Percentiles rank a stretch among this genome's conserved stretches.
phyloP scores from a whole-genome alignment of 2,888 invertebrate species.

The Acleris emargana region DNA sequence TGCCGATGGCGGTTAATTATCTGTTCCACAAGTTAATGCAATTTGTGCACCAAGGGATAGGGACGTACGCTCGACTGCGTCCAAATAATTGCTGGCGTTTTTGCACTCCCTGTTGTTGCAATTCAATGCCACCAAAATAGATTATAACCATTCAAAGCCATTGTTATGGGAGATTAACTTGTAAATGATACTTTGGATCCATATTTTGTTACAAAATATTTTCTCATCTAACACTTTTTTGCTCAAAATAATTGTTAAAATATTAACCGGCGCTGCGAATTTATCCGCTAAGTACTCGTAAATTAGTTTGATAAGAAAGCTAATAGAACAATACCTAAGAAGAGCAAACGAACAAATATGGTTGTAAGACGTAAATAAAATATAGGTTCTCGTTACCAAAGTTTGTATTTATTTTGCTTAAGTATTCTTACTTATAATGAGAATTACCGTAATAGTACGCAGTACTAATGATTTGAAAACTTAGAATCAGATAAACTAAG shows the following conservation, averaged over 20 bases:
- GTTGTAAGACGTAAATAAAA: neutral
- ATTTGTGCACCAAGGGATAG: neutral
- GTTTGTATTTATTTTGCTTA: constrained; percentile 9
- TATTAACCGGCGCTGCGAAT: too few species aligned
- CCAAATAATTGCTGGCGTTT: constrained; percentile 3
- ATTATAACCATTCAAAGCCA: constrained; percentile 12
- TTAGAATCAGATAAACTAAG: too few species aligned
- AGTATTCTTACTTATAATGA: constrained; percentile 13
- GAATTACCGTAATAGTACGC: constrained; percentile 2
- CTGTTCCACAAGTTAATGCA: constrained; percentile 5
- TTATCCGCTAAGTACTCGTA: too few species aligned
- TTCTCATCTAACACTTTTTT: constrained; percentile 20
- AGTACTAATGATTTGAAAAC: too few species aligned
- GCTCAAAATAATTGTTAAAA: too few species aligned
- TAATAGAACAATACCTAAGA: too few species aligned
- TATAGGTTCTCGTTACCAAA: neutral
- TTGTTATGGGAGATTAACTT: constrained; percentile 29
- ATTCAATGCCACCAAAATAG: constrained; percentile 15
- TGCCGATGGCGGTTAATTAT: constrained; percentile 27
- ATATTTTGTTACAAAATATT: constrained; percentile 10
- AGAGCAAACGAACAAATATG: too few species aligned
- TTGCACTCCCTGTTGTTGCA: neutral
- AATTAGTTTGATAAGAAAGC: too few species aligned
- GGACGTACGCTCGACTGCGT: constrained; percentile 21
- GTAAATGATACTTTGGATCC: constrained; percentile 23